Evolutionary conservation across 2,113 vertebrate genomes (phyloP), one percentile per base, ranked within the genome.

Genomic region (Dasyprocta punctata): DNA sequence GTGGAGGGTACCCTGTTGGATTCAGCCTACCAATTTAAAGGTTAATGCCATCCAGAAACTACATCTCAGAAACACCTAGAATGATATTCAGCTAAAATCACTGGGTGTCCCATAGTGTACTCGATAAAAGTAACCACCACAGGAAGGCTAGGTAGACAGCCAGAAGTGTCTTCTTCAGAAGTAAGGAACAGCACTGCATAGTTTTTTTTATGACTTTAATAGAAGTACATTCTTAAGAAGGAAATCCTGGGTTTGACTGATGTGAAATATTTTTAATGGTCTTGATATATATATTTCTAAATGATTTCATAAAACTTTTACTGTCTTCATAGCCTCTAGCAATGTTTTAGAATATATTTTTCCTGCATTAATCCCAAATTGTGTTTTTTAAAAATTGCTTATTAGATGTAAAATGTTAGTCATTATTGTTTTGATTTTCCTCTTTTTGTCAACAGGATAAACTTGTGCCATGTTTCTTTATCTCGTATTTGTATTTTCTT

Each of bases 211-310:
- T 71, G 85, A 60, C 91, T 94, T 87, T 84, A 92, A 36, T 80
- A 80, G n/a, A 16, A 73, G 12, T 77, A 49, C 73, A 47, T 90
- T 61, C 17, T 80, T 13, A 61, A 86, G 14, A 89, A 60, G 60
- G 16, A 73, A 47, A 58, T 80, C 73, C n/a, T 65, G 7, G 7
- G 16, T 60, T 86, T 78, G 52, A 41, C 3, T 90, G 20, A 83
- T 14, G 22, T 10, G 4, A 90, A 95, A n/a, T 52, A 75, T 92
- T 89, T 92, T 92, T 85, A 61, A 83, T 2, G 17, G 3, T 85
- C 94, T 92, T 87, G 44, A 47, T 80, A 61, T 14, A 5, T 60
- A 84, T 54, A 84, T 92, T 95, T 95, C 10, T 33, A 19, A 87
- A 67, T 75, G 9, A 20, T 61, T 86, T 83, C 54, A 78, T 38